Evolutionary conservation across 1,140 invertebrate species (phyloP).

Genomic region (Trialeurodes vaporariorum): DNA sequence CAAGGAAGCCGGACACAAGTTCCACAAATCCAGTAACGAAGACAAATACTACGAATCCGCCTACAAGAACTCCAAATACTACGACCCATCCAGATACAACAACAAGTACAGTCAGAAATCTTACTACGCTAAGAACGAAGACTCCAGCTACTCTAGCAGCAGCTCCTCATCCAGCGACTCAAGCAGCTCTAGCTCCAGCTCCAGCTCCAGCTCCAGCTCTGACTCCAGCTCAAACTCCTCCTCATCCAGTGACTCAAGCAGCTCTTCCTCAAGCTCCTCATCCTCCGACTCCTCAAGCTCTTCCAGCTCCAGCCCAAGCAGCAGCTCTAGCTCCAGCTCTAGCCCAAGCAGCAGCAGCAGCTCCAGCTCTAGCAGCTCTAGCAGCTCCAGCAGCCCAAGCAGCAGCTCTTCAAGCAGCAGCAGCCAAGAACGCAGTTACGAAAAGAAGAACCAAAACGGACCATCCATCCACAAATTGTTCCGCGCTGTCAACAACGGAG

Average conservation of each 20-base stretch:
- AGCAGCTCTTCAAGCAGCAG: constrained; percentile 40
- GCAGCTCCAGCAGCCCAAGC: constrained; percentile 20
- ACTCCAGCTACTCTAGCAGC: background rate
- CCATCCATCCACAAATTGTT: background rate
- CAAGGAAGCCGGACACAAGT: constrained; percentile 14
- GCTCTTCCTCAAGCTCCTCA: no score
- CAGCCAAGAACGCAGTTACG: background rate
- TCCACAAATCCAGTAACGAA: constrained; percentile 7
- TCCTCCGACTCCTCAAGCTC: background rate
- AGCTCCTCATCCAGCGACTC: background rate
- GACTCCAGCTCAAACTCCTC: background rate
- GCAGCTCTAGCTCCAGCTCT: constrained; percentile 14
- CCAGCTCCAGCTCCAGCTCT: constrained; percentile 14
- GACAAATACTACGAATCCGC: constrained; percentile 3
- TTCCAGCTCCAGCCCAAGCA: constrained; percentile 13
- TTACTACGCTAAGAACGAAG: background rate
- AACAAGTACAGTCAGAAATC: constrained; percentile 15
- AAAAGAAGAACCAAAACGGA: background rate
- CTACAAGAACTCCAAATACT: constrained; percentile 22
- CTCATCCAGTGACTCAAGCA: constrained; percentile 1
- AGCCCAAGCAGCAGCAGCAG: constrained; percentile 31
- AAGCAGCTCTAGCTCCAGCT: constrained; percentile 14
- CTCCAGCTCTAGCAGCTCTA: constrained; percentile 11
- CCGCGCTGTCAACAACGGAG: constrained; percentile 25
- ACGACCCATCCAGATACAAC: constrained; percentile 10